phyloP scores from a whole-genome alignment of 2,113 vertebrate species.

The Candoia aspera region DNA sequence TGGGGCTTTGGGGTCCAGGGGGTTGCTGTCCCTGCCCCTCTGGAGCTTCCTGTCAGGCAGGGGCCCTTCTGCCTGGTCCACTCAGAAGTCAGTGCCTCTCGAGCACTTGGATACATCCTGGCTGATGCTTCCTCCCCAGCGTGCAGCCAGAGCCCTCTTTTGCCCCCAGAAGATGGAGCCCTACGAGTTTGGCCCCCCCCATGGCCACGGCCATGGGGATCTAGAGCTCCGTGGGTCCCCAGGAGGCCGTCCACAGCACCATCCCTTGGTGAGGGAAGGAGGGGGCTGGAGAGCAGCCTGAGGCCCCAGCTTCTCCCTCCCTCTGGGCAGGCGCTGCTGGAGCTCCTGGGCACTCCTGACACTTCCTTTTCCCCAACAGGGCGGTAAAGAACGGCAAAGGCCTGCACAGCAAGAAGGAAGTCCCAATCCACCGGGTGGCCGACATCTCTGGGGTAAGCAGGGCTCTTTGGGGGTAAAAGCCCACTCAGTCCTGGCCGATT shows the following conservation, averaged over 20 bases:
- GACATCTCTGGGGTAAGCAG: constrained; percentile 94
- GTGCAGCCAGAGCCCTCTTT: background rate
- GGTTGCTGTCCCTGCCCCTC: background rate
- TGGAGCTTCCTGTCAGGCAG: background rate
- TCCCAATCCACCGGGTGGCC: constrained; percentile 95
- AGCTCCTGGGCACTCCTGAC: fast-evolving
- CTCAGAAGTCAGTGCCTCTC: background rate
- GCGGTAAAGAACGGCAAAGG: constrained; percentile 99
- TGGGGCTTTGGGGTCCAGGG: background rate
- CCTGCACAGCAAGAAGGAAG: constrained; percentile 98
- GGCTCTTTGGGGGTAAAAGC: background rate
- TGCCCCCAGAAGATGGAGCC: background rate
- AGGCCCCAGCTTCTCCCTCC: fast-evolving
- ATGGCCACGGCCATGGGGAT: background rate
- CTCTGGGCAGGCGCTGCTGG: background rate
- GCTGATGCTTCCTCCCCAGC: background rate
- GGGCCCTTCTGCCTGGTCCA: background rate
- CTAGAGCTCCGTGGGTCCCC: too few species aligned
- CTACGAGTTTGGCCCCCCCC: too few species aligned
- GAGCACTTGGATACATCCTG: background rate
- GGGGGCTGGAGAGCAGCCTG: background rate
- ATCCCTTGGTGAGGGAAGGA: background rate
- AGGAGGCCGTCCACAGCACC: background rate
- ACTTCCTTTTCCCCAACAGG: constrained; percentile 67
- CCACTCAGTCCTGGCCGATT: too few species aligned